Evolutionary conservation across 2,888 invertebrate genomes (phyloP).

Genomic region (Cosmorhoe ocellata): DNA sequence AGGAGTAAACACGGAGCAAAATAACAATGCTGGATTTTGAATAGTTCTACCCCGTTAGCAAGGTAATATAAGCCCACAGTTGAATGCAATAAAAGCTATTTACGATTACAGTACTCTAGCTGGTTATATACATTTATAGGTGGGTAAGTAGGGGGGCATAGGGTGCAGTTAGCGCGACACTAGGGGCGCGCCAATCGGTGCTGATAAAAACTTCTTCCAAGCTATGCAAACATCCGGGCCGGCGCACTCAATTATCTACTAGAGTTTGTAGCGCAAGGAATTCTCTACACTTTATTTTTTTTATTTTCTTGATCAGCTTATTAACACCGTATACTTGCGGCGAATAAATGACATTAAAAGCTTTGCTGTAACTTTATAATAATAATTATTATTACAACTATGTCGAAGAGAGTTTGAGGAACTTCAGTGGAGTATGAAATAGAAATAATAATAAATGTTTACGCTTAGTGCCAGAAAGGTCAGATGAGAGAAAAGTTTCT

Average conservation of each 20-base stretch:
- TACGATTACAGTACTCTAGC: conserved; percentile 31
- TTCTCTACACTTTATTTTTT: conserved; percentile 55
- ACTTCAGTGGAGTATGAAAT: conserved; percentile 31
- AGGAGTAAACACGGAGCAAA: conserved; percentile 30
- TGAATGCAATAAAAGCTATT: conserved; percentile 37
- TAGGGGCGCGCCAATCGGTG: conserved; percentile 60
- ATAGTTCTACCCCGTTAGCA: conserved; percentile 31
- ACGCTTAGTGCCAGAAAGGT: conserved; percentile 31
- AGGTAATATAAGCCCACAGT: conserved; percentile 38
- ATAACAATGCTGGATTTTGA: conserved; percentile 25
- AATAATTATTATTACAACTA: conserved; percentile 8
- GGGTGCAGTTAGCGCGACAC: conserved; percentile 60
- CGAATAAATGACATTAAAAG: conserved; percentile 46
- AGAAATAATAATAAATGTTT: conserved; percentile 37
- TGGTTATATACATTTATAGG: conserved; percentile 44
- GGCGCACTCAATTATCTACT: conserved; percentile 69
- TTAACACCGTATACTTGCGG: conserved; percentile 51
- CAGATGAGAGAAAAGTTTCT: conserved; percentile 31
- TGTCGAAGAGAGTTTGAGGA: conserved; percentile 18
- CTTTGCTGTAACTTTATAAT: conserved; percentile 34
- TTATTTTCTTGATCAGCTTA: conserved; percentile 51
- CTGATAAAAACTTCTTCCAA: conserved; percentile 69
- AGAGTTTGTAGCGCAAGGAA: conserved; percentile 64
- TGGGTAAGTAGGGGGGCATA: conserved; percentile 37
- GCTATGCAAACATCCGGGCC: conserved; percentile 70